A percentile compares a stretch with the other conserved stretches of the same genome.
phyloP scores from a whole-genome alignment of 2,113 vertebrate species.

The Egretta garzetta region DNA sequence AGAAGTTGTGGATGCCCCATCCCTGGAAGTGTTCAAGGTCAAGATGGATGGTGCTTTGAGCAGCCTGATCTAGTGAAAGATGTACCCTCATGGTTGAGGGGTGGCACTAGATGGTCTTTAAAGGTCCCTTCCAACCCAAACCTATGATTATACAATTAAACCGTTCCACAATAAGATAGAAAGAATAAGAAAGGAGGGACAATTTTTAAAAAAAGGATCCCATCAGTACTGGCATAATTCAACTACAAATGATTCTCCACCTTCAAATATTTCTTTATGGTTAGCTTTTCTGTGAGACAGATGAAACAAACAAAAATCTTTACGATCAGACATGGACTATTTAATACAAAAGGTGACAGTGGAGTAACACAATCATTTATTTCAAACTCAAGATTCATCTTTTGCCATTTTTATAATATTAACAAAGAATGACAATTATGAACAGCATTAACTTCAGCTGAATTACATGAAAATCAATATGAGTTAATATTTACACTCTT shows the following conservation, averaged over 20 bases:
- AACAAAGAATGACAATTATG: background rate
- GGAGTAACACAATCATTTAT: background rate
- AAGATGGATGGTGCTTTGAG: no score
- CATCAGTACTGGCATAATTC: background rate
- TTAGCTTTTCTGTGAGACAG: background rate
- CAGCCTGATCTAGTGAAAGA: no score
- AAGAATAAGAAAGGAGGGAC: background rate
- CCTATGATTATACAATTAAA: background rate
- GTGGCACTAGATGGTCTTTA: no score
- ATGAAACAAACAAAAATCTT: background rate
- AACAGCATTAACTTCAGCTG: background rate
- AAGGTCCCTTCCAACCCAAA: background rate
- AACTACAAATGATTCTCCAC: background rate
- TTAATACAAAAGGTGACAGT: background rate
- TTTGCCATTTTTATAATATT: background rate
- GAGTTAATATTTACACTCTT: background rate
- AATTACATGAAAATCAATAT: background rate
- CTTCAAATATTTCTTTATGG: background rate
- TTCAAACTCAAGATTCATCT: background rate
- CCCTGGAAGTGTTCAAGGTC: no score
- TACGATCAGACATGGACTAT: background rate
- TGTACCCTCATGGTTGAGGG: no score
- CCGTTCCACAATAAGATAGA: rapidly evolving
- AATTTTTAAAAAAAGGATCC: background rate
- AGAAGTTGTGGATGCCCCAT: background rate